Conservation (phyloP, 2,888 invertebrate genomes). For the Drosophila prostipennis region DNA sequence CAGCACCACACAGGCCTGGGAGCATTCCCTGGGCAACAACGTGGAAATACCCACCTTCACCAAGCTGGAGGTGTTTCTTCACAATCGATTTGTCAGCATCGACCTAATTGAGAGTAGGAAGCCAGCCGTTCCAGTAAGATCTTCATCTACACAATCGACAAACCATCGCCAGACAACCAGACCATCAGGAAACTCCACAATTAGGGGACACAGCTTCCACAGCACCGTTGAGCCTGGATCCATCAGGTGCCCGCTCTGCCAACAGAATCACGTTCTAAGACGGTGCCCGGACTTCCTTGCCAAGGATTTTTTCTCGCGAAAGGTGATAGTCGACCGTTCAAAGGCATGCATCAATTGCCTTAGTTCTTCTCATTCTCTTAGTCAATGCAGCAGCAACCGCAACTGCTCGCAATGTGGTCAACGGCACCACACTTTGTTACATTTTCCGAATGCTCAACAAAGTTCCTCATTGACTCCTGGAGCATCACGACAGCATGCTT, state of each 20-base stretch:
- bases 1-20: not conserved
- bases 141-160: not conserved
- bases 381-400: too few relatives aligned
- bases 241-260: too few relatives aligned
- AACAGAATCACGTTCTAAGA: too few relatives aligned
- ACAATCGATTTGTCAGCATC: not conserved
- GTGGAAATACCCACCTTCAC: too few relatives aligned
- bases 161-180: constrained; percentile 2
- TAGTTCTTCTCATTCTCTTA: too few relatives aligned
- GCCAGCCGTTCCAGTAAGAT: not conserved
- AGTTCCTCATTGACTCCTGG: too few relatives aligned
- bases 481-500: too few relatives aligned
- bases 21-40: not conserved
- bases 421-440: too few relatives aligned
- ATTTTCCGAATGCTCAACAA: too few relatives aligned
- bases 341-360: not conserved
- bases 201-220: not conserved
- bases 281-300: not conserved
- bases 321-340: not conserved
- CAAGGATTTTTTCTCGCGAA: too few relatives aligned
- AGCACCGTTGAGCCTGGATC: not conserved
- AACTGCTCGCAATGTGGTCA: too few relatives aligned
- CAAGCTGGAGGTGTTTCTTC: too few relatives aligned
- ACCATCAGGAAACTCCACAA: not conserved
- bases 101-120: not conserved